phyloP scores from a whole-genome alignment of 1,140 invertebrate species.

The Zaprionus vittiger region DNA sequence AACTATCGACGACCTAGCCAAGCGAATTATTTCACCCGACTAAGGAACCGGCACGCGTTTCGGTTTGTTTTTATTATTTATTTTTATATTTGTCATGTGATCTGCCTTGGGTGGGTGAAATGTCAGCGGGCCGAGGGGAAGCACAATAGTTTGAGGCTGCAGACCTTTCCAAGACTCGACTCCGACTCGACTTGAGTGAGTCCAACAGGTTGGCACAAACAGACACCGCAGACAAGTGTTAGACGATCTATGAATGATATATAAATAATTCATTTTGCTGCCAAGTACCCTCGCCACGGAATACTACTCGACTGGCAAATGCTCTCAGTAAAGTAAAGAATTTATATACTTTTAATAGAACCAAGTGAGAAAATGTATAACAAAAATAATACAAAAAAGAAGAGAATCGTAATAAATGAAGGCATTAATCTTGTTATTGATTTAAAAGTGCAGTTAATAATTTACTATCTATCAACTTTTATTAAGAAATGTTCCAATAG shows the following conservation, averaged over 20 bases:
- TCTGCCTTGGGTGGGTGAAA: neutral
- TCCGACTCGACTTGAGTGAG: conserved; percentile 7
- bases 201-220: conserved; percentile 27
- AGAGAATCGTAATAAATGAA: neutral
- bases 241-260: conserved; percentile 24
- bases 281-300: neutral
- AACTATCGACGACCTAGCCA: neutral
- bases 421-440: neutral
- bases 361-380: neutral
- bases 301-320: conserved; percentile 7
- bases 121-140: neutral
- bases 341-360: neutral
- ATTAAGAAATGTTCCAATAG: no score
- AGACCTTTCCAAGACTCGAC: conserved; percentile 17
- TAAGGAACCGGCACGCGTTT: conserved; percentile 16
- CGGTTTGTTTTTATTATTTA: conserved; percentile 28
- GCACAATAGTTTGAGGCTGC: conserved; percentile 9
- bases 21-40: conserved; percentile 6
- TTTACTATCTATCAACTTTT: no score
- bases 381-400: neutral
- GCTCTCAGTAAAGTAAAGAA: neutral
- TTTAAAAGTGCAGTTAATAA: neutral
- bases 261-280: conserved; percentile 46
- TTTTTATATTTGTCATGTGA: conserved; percentile 41
- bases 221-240: conserved; percentile 18